phyloP scores from a whole-genome alignment of 2,797 vertebrate genomes.

The Trematomus bernacchii region DNA sequence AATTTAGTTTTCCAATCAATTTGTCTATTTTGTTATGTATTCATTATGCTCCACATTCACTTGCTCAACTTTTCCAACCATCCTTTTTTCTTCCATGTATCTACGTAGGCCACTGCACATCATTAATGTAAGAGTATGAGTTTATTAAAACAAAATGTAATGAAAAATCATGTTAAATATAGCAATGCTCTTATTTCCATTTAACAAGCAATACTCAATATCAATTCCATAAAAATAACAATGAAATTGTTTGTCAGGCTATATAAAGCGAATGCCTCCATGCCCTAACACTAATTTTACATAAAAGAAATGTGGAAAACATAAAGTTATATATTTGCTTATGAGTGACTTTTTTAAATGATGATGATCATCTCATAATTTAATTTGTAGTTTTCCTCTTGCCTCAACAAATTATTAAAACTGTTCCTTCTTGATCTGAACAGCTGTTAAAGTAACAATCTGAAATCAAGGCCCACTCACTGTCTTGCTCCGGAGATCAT shows the following conservation, averaged over 20 bases:
- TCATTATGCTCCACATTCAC: neutral
- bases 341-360: neutral
- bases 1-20: neutral
- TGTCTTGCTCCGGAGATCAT: neutral
- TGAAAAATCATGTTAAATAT: neutral
- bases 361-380: neutral
- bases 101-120: neutral
- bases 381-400: neutral
- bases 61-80: neutral
- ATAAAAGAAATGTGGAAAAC: neutral
- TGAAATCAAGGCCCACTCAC: neutral
- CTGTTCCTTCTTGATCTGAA: neutral
- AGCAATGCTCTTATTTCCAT: neutral
- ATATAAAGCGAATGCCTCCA: neutral
- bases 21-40: neutral
- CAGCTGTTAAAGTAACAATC: slow-evolving; percentile 1
- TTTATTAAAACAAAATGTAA: neutral
- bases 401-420: neutral
- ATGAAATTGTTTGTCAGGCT: neutral
- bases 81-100: neutral
- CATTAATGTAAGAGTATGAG: neutral
- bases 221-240: neutral
- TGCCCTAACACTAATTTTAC: neutral
- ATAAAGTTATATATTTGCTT: neutral
- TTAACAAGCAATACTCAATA: neutral